Percentiles rank a stretch among this genome's conserved stretches.
Evolutionary conservation across 2,888 invertebrate genomes (phyloP).

Genomic region (Drosophila mettleri): DNA sequence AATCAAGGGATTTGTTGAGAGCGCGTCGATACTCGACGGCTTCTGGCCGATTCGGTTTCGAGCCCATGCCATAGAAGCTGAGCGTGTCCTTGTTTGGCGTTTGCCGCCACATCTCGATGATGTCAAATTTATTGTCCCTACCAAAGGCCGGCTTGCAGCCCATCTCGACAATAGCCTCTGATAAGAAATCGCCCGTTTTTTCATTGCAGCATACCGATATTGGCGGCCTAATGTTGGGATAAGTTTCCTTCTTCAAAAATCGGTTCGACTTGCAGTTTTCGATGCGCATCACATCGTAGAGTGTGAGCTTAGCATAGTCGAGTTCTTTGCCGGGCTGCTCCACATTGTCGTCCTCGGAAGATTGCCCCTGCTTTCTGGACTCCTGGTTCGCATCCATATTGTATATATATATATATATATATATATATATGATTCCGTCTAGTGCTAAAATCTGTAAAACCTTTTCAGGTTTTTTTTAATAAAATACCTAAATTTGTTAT

Average conservation of each 20-base stretch:
- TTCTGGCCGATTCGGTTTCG: slow-evolving; percentile 5
- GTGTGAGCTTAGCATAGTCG: slow-evolving; percentile 15
- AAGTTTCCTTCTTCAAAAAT: slow-evolving; percentile 29
- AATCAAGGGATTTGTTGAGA: slow-evolving; percentile 40
- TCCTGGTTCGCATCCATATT: background rate
- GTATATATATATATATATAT: background rate
- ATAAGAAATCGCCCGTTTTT: slow-evolving; percentile 27
- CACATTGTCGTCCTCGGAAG: background rate
- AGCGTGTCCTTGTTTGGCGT: slow-evolving; percentile 56
- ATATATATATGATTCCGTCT: background rate
- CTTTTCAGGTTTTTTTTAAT: slow-evolving; percentile 4
- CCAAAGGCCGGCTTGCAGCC: slow-evolving; percentile 38
- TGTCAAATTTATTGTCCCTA: slow-evolving; percentile 11
- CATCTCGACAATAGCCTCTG: slow-evolving; percentile 47
- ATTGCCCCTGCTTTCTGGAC: background rate
- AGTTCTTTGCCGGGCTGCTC: background rate
- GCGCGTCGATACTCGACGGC: slow-evolving; percentile 33
- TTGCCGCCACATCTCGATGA: slow-evolving; percentile 48
- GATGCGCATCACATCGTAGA: slow-evolving; percentile 52
- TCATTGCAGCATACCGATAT: slow-evolving; percentile 45
- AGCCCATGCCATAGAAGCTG: slow-evolving; percentile 46
- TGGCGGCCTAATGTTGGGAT: slow-evolving; percentile 56
- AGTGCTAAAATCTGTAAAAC: slow-evolving; percentile 16
- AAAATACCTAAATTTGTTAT: slow-evolving; percentile 16
- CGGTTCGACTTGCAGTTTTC: slow-evolving; percentile 53